A percentile compares a stretch with the other conserved stretches of the same genome.
These are phyloP conservation scores for Drosophila fulvimacula DNA, from an alignment of 2,888 invertebrate genomes.

Conservation along the genomic window DNA sequence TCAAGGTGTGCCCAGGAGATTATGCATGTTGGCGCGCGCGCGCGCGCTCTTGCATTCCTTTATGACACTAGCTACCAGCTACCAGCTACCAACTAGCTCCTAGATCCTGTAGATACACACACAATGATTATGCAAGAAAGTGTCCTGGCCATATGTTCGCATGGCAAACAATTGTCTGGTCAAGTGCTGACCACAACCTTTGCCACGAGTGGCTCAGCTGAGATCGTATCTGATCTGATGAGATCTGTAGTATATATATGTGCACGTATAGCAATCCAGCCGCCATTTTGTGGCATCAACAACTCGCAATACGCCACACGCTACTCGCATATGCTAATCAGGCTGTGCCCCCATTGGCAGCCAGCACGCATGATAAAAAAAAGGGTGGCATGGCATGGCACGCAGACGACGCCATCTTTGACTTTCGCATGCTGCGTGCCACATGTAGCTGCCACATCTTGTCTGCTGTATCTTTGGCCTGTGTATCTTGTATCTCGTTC, in stretches of 20 bases:
- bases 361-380: constrained; percentile 36
- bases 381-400: constrained; percentile 56
- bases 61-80: constrained; percentile 4
- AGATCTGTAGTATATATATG: not conserved
- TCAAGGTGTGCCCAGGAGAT: constrained; percentile 66
- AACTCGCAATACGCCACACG: not conserved
- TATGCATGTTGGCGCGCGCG: constrained; percentile 68
- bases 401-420: constrained; percentile 62
- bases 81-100: constrained; percentile 33
- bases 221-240: constrained; percentile 15
- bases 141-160: constrained; percentile 26
- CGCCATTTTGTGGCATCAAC: constrained; percentile 46
- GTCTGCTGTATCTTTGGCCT: constrained; percentile 45
- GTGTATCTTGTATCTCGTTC: constrained; percentile 50
- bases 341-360: constrained; percentile 47
- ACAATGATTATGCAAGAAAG: constrained; percentile 66
- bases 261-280: not conserved
- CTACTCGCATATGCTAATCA: constrained; percentile 63
- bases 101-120: constrained; percentile 45
- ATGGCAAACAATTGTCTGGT: constrained; percentile 40
- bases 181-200: constrained; percentile 66
- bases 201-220: constrained; percentile 19
- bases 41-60: constrained; percentile 2
- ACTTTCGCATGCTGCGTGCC: constrained; percentile 36
- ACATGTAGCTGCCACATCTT: constrained; percentile 25